Percentiles rank a stretch among this genome's conserved stretches.
Conservation (phyloP, 2,113 vertebrate genomes). For the Vombatus ursinus region DNA sequence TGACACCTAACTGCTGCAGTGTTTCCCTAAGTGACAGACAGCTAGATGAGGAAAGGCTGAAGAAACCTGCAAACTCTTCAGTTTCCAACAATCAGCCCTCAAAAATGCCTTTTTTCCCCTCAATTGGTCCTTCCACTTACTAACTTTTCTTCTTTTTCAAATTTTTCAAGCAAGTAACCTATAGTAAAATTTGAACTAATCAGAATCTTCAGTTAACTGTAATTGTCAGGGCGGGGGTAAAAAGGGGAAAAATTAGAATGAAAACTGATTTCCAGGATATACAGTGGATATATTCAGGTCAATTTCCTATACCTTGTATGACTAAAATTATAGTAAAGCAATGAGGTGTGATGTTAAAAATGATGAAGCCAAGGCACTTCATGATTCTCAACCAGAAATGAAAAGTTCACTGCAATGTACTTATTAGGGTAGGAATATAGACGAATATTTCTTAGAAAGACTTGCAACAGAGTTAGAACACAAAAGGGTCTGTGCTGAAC, state of each 20-base stretch:
- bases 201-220: not conserved
- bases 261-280: not conserved
- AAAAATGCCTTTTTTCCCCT: not conserved
- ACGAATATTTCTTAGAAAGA: not conserved
- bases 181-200: constrained; percentile 36
- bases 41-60: not conserved
- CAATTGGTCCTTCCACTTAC: not conserved
- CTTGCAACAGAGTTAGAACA: not conserved
- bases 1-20: not conserved
- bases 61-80: constrained; percentile 19
- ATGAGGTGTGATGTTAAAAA: not conserved
- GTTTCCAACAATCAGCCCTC: constrained; percentile 15
- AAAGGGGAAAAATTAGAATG: not conserved
- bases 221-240: not conserved
- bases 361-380: not conserved
- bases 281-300: not conserved
- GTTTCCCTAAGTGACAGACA: not conserved
- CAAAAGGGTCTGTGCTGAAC: not conserved
- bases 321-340: not conserved
- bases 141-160: constrained; percentile 46
- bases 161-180: constrained; percentile 32
- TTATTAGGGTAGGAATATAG: not conserved
- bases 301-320: not conserved
- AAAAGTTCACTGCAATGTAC: not conserved
- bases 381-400: not conserved